phyloP scores from a whole-genome alignment of 2,888 invertebrate species.

The Bursaphelenchus okinawaensis region DNA sequence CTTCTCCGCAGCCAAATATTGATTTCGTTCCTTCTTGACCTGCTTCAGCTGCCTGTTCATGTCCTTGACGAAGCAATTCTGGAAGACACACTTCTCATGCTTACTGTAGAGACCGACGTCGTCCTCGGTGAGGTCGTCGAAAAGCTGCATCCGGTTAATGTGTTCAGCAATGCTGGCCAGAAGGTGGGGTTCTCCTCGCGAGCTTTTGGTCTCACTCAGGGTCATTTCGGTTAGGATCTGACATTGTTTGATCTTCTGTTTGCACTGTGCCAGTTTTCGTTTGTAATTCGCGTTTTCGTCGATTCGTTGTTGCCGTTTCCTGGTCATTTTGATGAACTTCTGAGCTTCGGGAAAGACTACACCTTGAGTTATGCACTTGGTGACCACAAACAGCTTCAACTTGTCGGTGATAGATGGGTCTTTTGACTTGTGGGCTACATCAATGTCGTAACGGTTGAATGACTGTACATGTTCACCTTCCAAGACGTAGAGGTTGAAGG shows the following conservation, averaged over 20 bases:
- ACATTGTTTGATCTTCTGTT: background rate
- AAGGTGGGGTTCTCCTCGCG: too few relatives aligned
- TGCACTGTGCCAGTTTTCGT: background rate
- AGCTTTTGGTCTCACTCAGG: too few relatives aligned
- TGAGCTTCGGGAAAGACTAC: conserved; percentile 19
- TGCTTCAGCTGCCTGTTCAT: too few relatives aligned
- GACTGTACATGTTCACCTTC: conserved; percentile 41
- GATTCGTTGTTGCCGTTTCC: conserved; percentile 23
- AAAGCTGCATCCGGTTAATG: too few relatives aligned
- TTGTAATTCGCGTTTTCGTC: conserved; percentile 6
- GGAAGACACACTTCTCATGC: too few relatives aligned
- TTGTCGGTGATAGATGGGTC: conserved; percentile 29
- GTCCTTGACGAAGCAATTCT: too few relatives aligned
- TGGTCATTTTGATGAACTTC: conserved; percentile 26
- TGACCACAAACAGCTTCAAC: conserved; percentile 45
- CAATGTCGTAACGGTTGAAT: conserved; percentile 48
- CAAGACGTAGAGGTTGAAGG: conserved; percentile 29
- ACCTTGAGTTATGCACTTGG: conserved; percentile 28
- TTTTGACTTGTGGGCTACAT: conserved; percentile 45
- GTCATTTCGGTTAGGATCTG: too few relatives aligned
- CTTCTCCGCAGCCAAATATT: background rate
- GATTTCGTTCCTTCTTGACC: background rate
- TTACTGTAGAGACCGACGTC: too few relatives aligned
- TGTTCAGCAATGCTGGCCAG: too few relatives aligned
- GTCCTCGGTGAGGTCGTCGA: too few relatives aligned